These are phyloP conservation scores for Florisuga fusca DNA, from an alignment of 2,797 vertebrate species.

Conservation along the genomic window DNA sequence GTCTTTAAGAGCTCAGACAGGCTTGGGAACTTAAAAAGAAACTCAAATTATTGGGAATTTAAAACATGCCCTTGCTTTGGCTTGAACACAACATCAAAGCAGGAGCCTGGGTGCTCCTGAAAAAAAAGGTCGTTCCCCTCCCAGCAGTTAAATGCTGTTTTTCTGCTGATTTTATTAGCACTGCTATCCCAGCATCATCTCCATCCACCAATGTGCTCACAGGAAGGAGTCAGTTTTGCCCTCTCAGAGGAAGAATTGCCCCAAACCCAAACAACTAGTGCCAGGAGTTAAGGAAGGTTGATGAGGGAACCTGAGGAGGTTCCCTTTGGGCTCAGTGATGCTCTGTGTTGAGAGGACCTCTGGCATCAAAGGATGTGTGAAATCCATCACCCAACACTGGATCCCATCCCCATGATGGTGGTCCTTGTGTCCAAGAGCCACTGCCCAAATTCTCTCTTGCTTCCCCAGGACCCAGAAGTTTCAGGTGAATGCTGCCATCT, in stretches of 20 bases:
- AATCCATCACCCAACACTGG: not conserved
- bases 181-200: not conserved
- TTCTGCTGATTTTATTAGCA: not conserved
- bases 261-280: not conserved
- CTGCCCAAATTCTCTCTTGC: not conserved
- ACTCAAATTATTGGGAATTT: slow-evolving; percentile 52
- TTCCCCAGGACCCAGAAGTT: not conserved
- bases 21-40: slow-evolving; percentile 63
- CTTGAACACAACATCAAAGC: slow-evolving; percentile 55
- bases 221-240: not conserved
- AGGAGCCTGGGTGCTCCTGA: not conserved
- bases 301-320: no score
- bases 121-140: not conserved
- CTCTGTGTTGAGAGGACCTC: not conserved
- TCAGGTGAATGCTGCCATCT: fast-evolving
- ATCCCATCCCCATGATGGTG: not conserved
- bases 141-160: slow-evolving; percentile 29
- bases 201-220: not conserved
- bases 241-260: not conserved
- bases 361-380: not conserved
- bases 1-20: slow-evolving; percentile 59
- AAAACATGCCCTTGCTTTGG: slow-evolving; percentile 53
- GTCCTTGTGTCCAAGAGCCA: not conserved
- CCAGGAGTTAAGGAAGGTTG: not conserved
- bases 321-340: not conserved